These are phyloP conservation scores for Dorcus parallelipipedus DNA, from an alignment of 2,888 invertebrate genomes.

Conservation along the genomic window DNA sequence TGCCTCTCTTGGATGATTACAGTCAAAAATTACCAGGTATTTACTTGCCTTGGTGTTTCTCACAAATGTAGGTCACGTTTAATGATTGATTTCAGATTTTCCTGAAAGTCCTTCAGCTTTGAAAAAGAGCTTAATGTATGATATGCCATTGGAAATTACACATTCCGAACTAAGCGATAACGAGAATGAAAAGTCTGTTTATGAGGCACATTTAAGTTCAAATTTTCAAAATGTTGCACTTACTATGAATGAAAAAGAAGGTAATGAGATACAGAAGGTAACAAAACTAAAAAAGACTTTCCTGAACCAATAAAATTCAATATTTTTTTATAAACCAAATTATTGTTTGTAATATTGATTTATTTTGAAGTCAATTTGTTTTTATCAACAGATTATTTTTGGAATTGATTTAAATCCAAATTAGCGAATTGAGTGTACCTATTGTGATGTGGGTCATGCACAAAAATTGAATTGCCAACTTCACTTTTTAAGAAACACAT, in stretches of 20 bases:
- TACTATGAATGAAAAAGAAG: conserved; percentile 51
- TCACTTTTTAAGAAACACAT: neutral
- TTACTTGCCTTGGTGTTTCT: neutral
- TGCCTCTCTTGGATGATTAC: conserved; percentile 34
- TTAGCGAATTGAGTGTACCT: no score
- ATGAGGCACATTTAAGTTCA: conserved; percentile 52
- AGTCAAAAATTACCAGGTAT: conserved; percentile 40
- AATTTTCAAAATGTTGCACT: conserved; percentile 52
- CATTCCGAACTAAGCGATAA: conserved; percentile 45
- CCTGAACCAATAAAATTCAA: no score
- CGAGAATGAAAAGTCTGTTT: conserved; percentile 52
- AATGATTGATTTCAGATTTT: conserved; percentile 43
- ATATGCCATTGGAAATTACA: conserved; percentile 56
- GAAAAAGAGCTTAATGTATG: conserved; percentile 53
- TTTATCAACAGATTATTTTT: no score
- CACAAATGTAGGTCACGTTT: neutral
- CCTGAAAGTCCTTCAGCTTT: conserved; percentile 59
- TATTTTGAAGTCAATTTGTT: no score
- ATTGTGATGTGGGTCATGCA: no score
- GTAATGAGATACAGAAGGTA: conserved; percentile 21
- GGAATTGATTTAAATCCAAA: no score
- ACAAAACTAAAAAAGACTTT: no score
- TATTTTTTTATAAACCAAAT: no score
- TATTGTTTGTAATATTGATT: no score
- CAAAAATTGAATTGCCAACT: no score